A percentile compares a stretch with the other conserved stretches of the same genome.
Evolutionary conservation across 2,797 vertebrate genomes (phyloP).

Genomic region (Bradypodion ventrale): DNA sequence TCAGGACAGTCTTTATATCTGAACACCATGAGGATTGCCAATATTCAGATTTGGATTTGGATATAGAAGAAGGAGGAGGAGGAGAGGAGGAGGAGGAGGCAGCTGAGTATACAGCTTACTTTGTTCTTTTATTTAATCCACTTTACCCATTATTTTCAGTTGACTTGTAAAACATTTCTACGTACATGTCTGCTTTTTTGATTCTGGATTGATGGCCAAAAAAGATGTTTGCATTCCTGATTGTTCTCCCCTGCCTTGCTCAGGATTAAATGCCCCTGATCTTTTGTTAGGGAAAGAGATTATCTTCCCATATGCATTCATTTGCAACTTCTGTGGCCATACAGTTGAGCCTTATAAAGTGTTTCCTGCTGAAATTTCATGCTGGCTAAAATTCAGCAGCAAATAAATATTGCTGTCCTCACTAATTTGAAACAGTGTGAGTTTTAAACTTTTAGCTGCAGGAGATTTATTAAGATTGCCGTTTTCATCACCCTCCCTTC

Average conservation of each 20-base stretch:
- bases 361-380: conserved; percentile 73
- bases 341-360: conserved; percentile 73
- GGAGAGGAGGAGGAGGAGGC: too few species aligned
- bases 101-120: neutral
- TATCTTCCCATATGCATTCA: conserved; percentile 22
- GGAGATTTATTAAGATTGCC: conserved; percentile 80
- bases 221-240: conserved; percentile 1
- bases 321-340: conserved; percentile 67
- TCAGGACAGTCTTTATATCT: too few species aligned
- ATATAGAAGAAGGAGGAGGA: too few species aligned
- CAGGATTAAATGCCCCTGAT: neutral
- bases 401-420: conserved; percentile 80
- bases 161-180: neutral
- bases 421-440: conserved; percentile 81
- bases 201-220: conserved; percentile 3
- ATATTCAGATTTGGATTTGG: too few species aligned
- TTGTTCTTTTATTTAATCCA: conserved; percentile 5
- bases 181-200: neutral
- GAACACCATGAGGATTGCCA: too few species aligned
- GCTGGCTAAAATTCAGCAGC: conserved; percentile 73
- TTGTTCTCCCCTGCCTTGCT: neutral
- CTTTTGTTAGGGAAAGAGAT: conserved; percentile 3
- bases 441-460: conserved; percentile 73
- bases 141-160: neutral
- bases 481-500: conserved; percentile 71